Evolutionary conservation across 2,113 vertebrate species (phyloP), one percentile per base, ranked within the genome.

Genomic region (Gymnogyps californianus): DNA sequence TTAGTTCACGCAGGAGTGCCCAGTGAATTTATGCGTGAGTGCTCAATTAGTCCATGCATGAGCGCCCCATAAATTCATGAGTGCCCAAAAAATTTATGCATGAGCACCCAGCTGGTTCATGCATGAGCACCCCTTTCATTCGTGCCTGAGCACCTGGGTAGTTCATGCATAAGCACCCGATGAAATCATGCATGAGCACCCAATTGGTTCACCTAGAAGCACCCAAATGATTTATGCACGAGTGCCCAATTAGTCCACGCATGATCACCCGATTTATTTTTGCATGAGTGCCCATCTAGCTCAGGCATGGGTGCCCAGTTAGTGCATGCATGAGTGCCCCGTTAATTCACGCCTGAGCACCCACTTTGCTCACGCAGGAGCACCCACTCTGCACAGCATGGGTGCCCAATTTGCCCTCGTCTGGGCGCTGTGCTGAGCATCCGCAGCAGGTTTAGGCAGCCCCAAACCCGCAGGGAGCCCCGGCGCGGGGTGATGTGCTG

Each of bases 401-500:
- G 44, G 40, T 46, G 51, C 69, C 36, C 12, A 1, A 0, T 74
- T 40, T 24, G 12, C 58, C 22, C 17, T 9, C 1, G 0, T 15
- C 75, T 32, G 44, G 49, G 74, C 1, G 2, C 69, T 22, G 76
- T 2, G 0, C 40, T 49, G 67, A 54, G 84, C 77, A 42, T 11
- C 47, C 5, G 0, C 11, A 34, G 69, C 65, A 12, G 54, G 14
- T 85, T 88, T 24, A 49, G 74, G 70, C 42, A 55, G 47, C 69
- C 31, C 70, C 40, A 57, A 24, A 40, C 38, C 10, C 2, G 0
- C 31, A 11, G 1, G 16, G 58, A 78, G 20, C 65, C 34, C 47
- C 42, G 9, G 18, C 0, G 0, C 1, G 13, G 52, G 67, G 62
- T 4, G 6, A 1, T 55, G 59, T 58, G 26, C 54, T 0, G 1